A percentile compares a stretch with the other conserved stretches of the same genome.
Evolutionary conservation across 2,888 invertebrate species (phyloP).

Genomic region (Ametastegia equiseti): DNA sequence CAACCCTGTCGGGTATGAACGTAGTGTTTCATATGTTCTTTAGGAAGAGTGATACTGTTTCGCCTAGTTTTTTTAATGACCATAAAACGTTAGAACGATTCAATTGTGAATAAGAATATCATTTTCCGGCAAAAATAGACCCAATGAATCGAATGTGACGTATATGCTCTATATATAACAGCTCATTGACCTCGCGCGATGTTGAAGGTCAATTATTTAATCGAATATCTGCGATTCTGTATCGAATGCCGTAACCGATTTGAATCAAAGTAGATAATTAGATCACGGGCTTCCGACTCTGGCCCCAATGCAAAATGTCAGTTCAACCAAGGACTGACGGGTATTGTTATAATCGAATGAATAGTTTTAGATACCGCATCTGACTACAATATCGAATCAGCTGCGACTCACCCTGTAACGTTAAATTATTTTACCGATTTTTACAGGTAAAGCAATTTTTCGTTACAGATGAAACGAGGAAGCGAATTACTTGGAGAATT

Average conservation of each 20-base stretch:
- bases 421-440: background rate
- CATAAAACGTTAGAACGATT: too few species aligned
- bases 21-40: too few species aligned
- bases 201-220: constrained; percentile 9
- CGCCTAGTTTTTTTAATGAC: too few species aligned
- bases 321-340: too few species aligned
- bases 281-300: background rate
- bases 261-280: background rate
- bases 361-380: background rate
- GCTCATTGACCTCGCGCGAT: background rate
- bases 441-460: background rate
- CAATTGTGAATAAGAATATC: too few species aligned
- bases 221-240: background rate
- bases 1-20: too few species aligned
- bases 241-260: background rate
- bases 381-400: background rate
- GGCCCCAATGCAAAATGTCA: background rate
- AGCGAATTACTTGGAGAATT: background rate
- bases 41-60: too few species aligned
- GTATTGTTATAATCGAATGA: background rate
- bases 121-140: background rate
- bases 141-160: background rate
- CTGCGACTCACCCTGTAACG: background rate
- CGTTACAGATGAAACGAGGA: background rate
- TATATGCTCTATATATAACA: background rate